Percentiles rank a stretch among this genome's conserved stretches.
These are phyloP conservation scores for Fragum whitleyi DNA, from an alignment of 2,888 invertebrate species.

Conservation along the genomic window DNA sequence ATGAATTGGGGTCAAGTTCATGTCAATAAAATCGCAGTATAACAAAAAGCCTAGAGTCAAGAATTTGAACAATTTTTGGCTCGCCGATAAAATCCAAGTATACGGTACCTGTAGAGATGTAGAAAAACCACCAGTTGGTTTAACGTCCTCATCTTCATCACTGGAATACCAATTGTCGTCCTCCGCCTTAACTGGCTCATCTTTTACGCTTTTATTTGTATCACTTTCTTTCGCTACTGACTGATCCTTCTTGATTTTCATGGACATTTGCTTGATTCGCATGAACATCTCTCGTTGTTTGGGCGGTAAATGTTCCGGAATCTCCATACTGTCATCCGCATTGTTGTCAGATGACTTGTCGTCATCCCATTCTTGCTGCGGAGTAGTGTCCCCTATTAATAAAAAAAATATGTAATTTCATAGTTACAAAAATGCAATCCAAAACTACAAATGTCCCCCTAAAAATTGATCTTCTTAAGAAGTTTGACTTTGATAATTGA, in stretches of 20 bases:
- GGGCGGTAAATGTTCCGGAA: slow-evolving; percentile 88
- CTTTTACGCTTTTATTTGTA: neutral
- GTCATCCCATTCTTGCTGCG: slow-evolving; percentile 53
- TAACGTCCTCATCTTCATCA: slow-evolving; percentile 89
- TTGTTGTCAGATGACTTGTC: slow-evolving; percentile 23
- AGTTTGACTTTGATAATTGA: no score
- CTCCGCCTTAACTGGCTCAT: slow-evolving; percentile 47
- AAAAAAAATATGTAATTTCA: neutral
- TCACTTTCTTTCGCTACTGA: slow-evolving; percentile 49
- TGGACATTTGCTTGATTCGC: slow-evolving; percentile 90
- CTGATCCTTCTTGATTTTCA: slow-evolving; percentile 86
- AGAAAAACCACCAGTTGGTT: slow-evolving; percentile 32
- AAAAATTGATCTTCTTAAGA: no score
- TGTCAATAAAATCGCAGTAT: no score
- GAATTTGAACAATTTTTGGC: no score
- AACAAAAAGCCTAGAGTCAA: no score
- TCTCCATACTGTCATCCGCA: slow-evolving; percentile 62
- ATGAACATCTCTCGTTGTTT: slow-evolving; percentile 89
- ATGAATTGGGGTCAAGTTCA: no score
- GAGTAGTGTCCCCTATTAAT: neutral
- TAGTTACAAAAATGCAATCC: no score
- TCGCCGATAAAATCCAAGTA: no score
- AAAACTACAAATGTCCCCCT: no score
- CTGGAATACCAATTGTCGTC: slow-evolving; percentile 91
- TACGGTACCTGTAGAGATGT: neutral